Base-by-base conservation (phyloP, 2,797 vertebrate genomes). In the Tenualosa ilisha region DNA sequence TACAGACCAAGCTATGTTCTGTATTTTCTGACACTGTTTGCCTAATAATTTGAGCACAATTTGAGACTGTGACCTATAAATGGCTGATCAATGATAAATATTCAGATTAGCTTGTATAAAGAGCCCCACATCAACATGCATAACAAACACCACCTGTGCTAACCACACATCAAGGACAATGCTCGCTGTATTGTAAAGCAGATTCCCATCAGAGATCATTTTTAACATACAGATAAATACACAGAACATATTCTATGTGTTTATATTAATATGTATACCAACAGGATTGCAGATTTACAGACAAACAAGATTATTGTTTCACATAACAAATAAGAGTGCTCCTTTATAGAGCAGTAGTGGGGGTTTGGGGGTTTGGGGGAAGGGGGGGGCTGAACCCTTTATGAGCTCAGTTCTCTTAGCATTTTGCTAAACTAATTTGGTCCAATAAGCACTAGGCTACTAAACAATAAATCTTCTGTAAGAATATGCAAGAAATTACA, bases 401-500 rank as follows among this genome's bases (percentile, higher is more conserved):
- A 79, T 40, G 17, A 43, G 37, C 72, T 43, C 37, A 79, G 37
- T 79, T 79, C 40, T 43, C 40, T 40, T 43, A 43, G 72, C 40
- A 79, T 79, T 72, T 72, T 37, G 31, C 37, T 72, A 37, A 72
- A 72, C 68, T 72, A 40, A 72, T 40, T 31, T 17, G 15, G 68
- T 40, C 68, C 12, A 75, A 75, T 46, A 79, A 43, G 4, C 37
- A 46, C 72, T 51, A 51, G 11, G 50, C 50, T 46, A 43, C 72
- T 1, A 79, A 40, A 79, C 72, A 79, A 40, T 75, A 6, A 46
- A 79, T 79, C 72, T 43, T 79, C 17, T 43, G 72, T 61, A 65
- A 88, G 53, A 84, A 75, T 65, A 83, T 61, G n/a, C 31, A 56
- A 50, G 81, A 49, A 86, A 72, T 46, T 83, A 9, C 15, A 37